Conservation (phyloP, 23 tunicate species). For the Ascidia mentula region DNA sequence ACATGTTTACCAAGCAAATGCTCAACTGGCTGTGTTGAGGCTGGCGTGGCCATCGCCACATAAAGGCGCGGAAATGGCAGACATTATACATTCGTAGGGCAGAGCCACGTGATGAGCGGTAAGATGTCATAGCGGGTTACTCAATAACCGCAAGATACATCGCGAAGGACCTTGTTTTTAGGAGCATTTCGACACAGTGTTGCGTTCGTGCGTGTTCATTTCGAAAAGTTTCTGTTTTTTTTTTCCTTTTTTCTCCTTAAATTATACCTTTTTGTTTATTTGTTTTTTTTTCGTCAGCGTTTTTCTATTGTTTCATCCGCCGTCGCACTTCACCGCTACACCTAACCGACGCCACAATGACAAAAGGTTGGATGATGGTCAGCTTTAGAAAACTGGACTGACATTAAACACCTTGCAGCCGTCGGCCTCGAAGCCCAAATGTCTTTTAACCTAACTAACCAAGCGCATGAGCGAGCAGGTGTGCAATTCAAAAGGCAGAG, state of each 20-base stretch:
- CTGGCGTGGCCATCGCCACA: not conserved
- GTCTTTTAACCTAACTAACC: no score
- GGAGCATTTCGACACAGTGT: not conserved
- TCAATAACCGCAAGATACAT: no score
- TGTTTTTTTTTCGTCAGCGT: not conserved
- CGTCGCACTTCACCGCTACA: no score
- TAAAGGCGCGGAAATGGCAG: not conserved
- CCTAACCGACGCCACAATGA: no score
- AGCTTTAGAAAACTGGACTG: no score
- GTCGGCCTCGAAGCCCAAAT: no score
- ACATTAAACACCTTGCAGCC: no score
- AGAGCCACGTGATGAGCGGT: not conserved
- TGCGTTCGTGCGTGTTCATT: not conserved
- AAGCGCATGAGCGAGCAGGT: no score
- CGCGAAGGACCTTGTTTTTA: not conserved
- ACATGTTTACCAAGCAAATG: slow-evolving; percentile 44
- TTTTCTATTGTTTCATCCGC: no score
- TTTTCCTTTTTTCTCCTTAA: not conserved
- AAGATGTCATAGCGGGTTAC: not conserved
- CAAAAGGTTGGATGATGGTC: no score
- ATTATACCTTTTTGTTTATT: not conserved
- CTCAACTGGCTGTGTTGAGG: slow-evolving; percentile 62
- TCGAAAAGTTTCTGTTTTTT: not conserved
- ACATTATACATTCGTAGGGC: no score
- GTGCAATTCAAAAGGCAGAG: no score